A percentile compares a stretch with the other conserved stretches of the same genome.
Evolutionary conservation across 2,113 vertebrate species (phyloP).

Genomic region (Coregonus clupeaformis): DNA sequence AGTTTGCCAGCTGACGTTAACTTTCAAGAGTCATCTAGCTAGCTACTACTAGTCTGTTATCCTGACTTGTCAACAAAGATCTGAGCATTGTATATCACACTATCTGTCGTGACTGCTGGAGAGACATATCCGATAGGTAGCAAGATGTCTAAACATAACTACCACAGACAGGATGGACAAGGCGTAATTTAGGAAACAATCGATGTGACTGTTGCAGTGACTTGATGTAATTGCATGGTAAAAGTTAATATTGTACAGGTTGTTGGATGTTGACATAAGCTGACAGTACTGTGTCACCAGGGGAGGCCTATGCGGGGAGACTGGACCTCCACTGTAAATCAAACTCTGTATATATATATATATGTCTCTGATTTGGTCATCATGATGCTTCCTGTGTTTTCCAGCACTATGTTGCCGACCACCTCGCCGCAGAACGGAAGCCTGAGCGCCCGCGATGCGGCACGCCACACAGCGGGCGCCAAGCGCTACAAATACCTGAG

Average conservation of each 20-base stretch:
- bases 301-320: too few species aligned
- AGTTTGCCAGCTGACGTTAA: background rate
- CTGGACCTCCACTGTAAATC: too few species aligned
- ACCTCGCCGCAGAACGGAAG: slow-evolving; percentile 74
- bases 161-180: too few species aligned
- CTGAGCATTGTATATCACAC: background rate
- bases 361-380: background rate
- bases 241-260: background rate
- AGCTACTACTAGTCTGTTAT: too few species aligned
- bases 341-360: too few species aligned
- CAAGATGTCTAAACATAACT: too few species aligned
- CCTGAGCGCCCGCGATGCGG: slow-evolving; percentile 79
- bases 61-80: background rate
- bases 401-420: slow-evolving; percentile 88
- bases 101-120: too few species aligned
- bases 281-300: background rate
- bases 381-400: background rate
- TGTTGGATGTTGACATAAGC: background rate
- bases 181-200: too few species aligned
- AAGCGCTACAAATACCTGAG: slow-evolving; percentile 96
- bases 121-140: too few species aligned
- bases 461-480: slow-evolving; percentile 88
- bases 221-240: background rate
- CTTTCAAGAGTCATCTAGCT: background rate
- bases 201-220: background rate